Evolutionary conservation across 2,888 invertebrate genomes (phyloP).

Genomic region (Drosophila histrio): DNA sequence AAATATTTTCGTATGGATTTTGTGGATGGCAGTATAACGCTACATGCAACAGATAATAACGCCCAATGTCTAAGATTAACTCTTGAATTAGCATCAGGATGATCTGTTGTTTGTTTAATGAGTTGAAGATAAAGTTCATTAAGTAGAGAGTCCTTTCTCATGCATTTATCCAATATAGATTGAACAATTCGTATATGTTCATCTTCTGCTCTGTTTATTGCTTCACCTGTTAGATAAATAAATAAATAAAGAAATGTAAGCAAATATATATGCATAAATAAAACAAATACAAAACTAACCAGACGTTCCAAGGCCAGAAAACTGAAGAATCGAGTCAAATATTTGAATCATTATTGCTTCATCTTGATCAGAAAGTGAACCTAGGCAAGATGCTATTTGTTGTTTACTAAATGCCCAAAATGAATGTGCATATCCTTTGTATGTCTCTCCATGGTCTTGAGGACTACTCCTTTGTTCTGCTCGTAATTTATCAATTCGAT

Average conservation of each 20-base stretch:
- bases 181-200: slow-evolving; percentile 96
- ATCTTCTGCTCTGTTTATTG: slow-evolving; percentile 90
- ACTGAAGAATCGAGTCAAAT: slow-evolving; percentile 94
- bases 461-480: slow-evolving; percentile 87
- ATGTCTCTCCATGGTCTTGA: slow-evolving; percentile 91
- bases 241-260: neutral
- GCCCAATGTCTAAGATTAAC: slow-evolving; percentile 97
- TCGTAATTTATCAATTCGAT: slow-evolving; percentile 91
- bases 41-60: slow-evolving; percentile 91
- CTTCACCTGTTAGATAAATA: slow-evolving; percentile 84
- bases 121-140: slow-evolving; percentile 96
- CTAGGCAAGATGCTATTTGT: slow-evolving; percentile 92
- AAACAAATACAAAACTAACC: slow-evolving; percentile 77
- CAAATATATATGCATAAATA: neutral
- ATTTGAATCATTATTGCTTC: slow-evolving; percentile 94
- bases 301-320: slow-evolving; percentile 92
- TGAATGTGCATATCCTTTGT: slow-evolving; percentile 93
- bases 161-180: slow-evolving; percentile 94
- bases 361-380: slow-evolving; percentile 93
- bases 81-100: slow-evolving; percentile 94
- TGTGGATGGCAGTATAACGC: slow-evolving; percentile 93
- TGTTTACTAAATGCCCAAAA: slow-evolving; percentile 96
- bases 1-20: slow-evolving; percentile 94
- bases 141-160: slow-evolving; percentile 94
- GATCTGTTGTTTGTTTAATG: slow-evolving; percentile 96